These are phyloP conservation scores for Botia kubotai DNA, from an alignment of 2,797 vertebrate genomes.

Conservation along the genomic window DNA sequence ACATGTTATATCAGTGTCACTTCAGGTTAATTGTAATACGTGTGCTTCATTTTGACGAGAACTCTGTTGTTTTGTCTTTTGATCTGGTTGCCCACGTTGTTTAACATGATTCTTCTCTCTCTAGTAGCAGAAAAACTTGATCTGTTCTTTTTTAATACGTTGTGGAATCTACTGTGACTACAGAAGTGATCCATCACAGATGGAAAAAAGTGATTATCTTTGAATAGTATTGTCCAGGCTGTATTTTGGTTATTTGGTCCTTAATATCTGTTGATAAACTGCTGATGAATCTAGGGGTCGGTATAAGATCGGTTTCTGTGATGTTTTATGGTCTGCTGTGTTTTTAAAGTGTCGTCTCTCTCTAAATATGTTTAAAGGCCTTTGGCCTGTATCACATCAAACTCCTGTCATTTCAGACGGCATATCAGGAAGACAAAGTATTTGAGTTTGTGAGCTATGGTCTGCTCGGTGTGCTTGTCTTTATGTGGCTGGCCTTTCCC, in stretches of 20 bases:
- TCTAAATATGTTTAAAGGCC: slow-evolving; percentile 9
- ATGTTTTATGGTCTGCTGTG: slow-evolving; percentile 35
- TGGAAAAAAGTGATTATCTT: slow-evolving; percentile 19
- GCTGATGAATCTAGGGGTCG: slow-evolving; percentile 17
- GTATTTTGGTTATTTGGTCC: slow-evolving; percentile 27
- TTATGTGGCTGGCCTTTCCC: slow-evolving; percentile 15
- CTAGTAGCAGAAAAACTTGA: slow-evolving; percentile 16
- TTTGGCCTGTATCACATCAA: slow-evolving; percentile 10
- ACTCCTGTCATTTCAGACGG: slow-evolving; percentile 1
- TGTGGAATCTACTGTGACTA: slow-evolving; percentile 40
- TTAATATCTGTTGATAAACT: slow-evolving; percentile 42
- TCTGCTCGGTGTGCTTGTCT: neutral
- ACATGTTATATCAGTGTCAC: slow-evolving; percentile 17
- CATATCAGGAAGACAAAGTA: slow-evolving; percentile 26
- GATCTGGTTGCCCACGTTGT: slow-evolving; percentile 40
- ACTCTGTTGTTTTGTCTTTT: slow-evolving; percentile 39
- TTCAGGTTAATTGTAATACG: slow-evolving; percentile 45
- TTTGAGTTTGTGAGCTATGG: slow-evolving; percentile 29
- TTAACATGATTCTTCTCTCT: slow-evolving; percentile 4
- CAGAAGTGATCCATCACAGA: slow-evolving; percentile 28
- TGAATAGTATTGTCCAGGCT: slow-evolving; percentile 42
- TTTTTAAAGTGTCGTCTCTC: slow-evolving; percentile 23
- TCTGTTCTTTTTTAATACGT: neutral
- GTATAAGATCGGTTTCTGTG: slow-evolving; percentile 31
- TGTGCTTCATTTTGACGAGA: slow-evolving; percentile 43